These are phyloP conservation scores for Sminthopsis crassicaudata DNA, from an alignment of 2,113 vertebrate genomes.

Conservation along the genomic window DNA sequence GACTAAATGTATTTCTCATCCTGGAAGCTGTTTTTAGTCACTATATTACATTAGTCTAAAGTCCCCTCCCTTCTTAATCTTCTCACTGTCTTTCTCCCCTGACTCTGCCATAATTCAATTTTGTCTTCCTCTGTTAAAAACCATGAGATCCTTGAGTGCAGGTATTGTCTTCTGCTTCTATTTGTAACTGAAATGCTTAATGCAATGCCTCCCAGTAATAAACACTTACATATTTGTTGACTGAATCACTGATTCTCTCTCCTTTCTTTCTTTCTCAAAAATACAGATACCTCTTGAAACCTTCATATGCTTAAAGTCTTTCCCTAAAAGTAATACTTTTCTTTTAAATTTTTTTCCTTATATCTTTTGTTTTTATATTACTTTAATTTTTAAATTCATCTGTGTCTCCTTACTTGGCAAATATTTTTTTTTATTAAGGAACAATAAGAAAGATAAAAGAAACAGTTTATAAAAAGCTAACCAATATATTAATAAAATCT, in stretches of 20 bases:
- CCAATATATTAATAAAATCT: not conserved
- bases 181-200: not conserved
- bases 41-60: not conserved
- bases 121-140: not conserved
- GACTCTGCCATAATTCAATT: not conserved
- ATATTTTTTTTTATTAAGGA: not conserved
- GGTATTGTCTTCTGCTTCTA: not conserved
- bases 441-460: not conserved
- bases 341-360: not conserved
- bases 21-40: not conserved
- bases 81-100: not conserved
- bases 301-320: not conserved
- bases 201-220: not conserved
- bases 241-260: not conserved
- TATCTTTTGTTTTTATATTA: not conserved
- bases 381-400: not conserved
- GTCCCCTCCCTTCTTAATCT: not conserved
- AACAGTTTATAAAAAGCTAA: not conserved
- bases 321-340: not conserved
- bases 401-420: not conserved
- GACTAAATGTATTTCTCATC: not conserved
- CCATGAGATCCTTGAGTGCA: not conserved
- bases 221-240: not conserved
- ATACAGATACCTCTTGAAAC: not conserved
- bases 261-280: not conserved